These are phyloP conservation scores for Lasiommata megera DNA, from an alignment of 2,888 invertebrate genomes.

Conservation along the genomic window DNA sequence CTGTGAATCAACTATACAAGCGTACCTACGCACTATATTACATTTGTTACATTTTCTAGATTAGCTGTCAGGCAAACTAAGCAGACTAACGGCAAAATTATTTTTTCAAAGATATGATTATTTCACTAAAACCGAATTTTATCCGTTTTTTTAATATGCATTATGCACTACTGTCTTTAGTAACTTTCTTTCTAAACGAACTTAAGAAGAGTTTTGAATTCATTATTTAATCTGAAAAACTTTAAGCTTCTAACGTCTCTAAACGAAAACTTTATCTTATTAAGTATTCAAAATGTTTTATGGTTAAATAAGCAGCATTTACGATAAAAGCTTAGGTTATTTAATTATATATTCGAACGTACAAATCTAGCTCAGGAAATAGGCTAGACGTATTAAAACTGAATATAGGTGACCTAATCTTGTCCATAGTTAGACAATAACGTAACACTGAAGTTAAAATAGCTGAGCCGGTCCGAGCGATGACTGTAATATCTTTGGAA, in stretches of 20 bases:
- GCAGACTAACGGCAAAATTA: background rate
- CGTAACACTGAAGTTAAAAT: background rate
- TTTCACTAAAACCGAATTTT: background rate
- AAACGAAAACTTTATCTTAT: too few species aligned
- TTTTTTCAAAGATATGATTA: background rate
- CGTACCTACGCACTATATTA: too few species aligned
- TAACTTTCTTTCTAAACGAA: too few species aligned
- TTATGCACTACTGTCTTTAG: too few species aligned
- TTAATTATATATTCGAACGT: background rate
- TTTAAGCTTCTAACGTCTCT: too few species aligned
- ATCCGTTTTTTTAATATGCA: too few species aligned
- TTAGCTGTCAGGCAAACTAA: too few species aligned
- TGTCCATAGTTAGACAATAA: background rate
- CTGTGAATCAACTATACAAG: too few species aligned
- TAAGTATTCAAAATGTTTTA: too few species aligned
- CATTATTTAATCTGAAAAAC: too few species aligned
- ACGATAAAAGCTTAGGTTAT: background rate
- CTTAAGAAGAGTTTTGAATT: too few species aligned
- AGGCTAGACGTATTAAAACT: background rate
- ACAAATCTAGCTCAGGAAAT: background rate
- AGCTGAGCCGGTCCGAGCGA: background rate
- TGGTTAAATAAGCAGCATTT: background rate
- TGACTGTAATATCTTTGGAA: background rate
- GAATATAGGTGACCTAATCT: constrained; percentile 5
- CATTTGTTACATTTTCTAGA: too few species aligned